Conservation (phyloP, 2,888 invertebrate genomes). For the Clepsis dumicolana region DNA sequence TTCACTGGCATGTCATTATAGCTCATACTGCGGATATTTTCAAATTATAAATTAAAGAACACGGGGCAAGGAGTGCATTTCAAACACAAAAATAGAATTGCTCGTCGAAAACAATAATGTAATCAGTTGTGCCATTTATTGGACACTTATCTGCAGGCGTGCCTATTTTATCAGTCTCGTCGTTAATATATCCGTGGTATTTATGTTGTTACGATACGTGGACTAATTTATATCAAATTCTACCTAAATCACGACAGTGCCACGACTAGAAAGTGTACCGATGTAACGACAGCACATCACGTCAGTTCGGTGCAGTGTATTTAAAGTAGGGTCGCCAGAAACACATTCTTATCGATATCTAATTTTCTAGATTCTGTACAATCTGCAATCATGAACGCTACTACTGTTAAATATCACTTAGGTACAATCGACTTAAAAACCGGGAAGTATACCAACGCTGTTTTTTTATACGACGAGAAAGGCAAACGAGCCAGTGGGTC, state of each 20-base stretch:
- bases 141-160: neutral
- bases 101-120: neutral
- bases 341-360: neutral
- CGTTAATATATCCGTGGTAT: slow-evolving; percentile 1
- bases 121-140: neutral
- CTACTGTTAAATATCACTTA: neutral
- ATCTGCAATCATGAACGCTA: neutral
- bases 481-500: no score
- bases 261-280: slow-evolving; percentile 72
- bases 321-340: slow-evolving; percentile 49
- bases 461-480: no score
- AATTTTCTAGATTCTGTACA: neutral
- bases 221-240: slow-evolving; percentile 56
- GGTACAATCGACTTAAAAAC: no score
- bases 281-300: slow-evolving; percentile 73
- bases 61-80: neutral
- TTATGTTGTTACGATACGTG: slow-evolving; percentile 19
- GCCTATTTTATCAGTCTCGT: neutral
- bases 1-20: no score
- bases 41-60: no score
- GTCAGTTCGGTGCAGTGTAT: slow-evolving; percentile 59
- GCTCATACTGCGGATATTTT: no score
- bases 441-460: no score
- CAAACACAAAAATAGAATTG: neutral
- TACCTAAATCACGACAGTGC: slow-evolving; percentile 59